Base-by-base conservation (phyloP, 2,888 invertebrate species). In the Hesperia comma region DNA sequence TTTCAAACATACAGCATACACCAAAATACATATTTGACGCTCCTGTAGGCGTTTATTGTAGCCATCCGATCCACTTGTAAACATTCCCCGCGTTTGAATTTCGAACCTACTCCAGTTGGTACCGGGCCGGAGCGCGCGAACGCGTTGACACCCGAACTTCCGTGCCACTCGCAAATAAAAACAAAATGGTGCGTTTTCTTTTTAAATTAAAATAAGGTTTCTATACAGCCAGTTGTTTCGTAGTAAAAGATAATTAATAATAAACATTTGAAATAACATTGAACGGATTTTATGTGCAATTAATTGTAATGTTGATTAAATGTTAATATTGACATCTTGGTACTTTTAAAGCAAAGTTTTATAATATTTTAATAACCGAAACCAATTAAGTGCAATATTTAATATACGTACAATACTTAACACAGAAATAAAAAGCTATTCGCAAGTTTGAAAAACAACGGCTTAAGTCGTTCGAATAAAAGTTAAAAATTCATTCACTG, bases 171-270 rank as follows among this genome's bases (percentile, higher is more conserved):
- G 58, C 71, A 49, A 49, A 10, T 37, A 49, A 61, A 70, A 78
- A 75, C 43, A 85, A 84, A 85, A 85, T 88, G 88, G 89, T 90
- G 84, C 75, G 87, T 85, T 75, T 69, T 61, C n/a, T 40, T 68
- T 63, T 56, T 41, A 12, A 40, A 67, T 8, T 53, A 56, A 7
- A 53, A 68, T 53, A 62, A 62, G 43, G 54, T 61, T 70, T n/a
- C 62, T 33, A 12, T 10, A 6, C 49, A 19, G 49, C 49, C 49
- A 49, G 49, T 19, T 26, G 5, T 26, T 26, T 26, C 3, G 5
- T 4, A 26, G 26, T 26, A 26, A 4, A 4, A 26, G 5, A 26
- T 4, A 26, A 26, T 26, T n/a, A n/a, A n/a, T n/a, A n/a, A n/a
- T n/a, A n/a, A n/a, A n/a, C n/a, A n/a, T n/a, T n/a, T n/a, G n/a